Evolutionary conservation across 2,113 vertebrate species (phyloP).

Genomic region (Otocyon megalotis): DNA sequence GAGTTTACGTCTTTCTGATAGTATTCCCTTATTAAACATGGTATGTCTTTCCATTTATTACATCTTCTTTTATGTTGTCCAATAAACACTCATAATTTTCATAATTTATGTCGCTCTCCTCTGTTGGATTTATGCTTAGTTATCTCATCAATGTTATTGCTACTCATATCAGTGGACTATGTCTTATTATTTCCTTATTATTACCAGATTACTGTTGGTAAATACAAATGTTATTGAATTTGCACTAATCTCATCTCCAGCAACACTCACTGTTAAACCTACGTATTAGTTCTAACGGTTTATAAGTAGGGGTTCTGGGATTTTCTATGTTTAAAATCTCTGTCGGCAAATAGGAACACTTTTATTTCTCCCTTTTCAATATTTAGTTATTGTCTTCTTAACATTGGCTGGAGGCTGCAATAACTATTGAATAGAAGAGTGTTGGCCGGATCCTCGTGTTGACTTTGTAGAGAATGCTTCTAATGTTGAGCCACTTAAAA

Average conservation of each 20-base stretch:
- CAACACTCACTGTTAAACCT: not conserved
- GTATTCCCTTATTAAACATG: not conserved
- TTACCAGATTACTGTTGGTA: not conserved
- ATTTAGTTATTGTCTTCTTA: not conserved
- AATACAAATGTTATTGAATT: not conserved
- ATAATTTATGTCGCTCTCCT: not conserved
- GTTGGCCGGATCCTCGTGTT: not conserved
- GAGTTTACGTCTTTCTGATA: not conserved
- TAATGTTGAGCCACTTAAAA: not conserved
- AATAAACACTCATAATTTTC: slow-evolving; percentile 11
- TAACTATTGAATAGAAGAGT: not conserved
- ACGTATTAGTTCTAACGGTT: not conserved
- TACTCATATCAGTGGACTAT: not conserved
- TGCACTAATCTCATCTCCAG: not conserved
- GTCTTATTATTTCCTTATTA: not conserved
- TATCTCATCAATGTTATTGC: not conserved
- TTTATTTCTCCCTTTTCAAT: not conserved
- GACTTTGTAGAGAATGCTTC: not conserved
- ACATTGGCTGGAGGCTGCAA: not conserved
- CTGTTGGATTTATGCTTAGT: not conserved
- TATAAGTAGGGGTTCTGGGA: not conserved
- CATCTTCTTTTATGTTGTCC: not conserved
- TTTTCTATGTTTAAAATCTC: slow-evolving; percentile 30
- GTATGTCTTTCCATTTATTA: not conserved
- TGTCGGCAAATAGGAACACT: not conserved